Percentiles rank a stretch among this genome's conserved stretches.
Evolutionary conservation across 2,797 vertebrate species (phyloP).

Genomic region (Lacerta viridis): DNA sequence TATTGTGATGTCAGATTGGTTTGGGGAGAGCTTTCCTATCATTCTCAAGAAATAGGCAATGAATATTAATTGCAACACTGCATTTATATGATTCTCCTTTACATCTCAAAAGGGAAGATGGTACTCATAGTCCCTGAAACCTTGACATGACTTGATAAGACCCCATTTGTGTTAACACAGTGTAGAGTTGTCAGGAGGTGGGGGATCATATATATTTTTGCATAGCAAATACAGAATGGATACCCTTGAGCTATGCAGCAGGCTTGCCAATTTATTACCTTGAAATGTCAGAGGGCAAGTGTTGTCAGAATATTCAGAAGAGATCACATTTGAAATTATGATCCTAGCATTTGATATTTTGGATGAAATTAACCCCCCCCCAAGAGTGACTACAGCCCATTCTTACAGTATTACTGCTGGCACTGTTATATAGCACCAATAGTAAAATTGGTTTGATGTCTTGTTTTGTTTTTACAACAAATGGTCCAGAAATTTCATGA

Average conservation of each 20-base stretch:
- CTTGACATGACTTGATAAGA: conserved; percentile 57
- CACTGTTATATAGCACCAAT: not conserved
- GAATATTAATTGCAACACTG: conserved; percentile 50
- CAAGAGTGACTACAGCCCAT: conserved; percentile 41
- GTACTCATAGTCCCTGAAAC: conserved; percentile 52
- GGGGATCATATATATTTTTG: conserved; percentile 34
- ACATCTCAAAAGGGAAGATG: conserved; percentile 50
- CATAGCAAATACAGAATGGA: conserved; percentile 63
- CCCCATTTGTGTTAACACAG: conserved; percentile 51
- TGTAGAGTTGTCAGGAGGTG: conserved; percentile 60
- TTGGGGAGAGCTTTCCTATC: not conserved
- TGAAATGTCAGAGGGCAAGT: conserved; percentile 68
- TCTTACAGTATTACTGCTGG: not conserved
- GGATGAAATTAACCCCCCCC: conserved; percentile 54
- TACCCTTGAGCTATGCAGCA: conserved; percentile 59
- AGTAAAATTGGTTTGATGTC: too few relatives aligned
- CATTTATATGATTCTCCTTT: conserved; percentile 51
- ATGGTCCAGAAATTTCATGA: too few relatives aligned
- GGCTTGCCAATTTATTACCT: conserved; percentile 65
- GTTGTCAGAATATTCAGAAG: conserved; percentile 62
- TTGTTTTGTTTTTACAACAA: too few relatives aligned
- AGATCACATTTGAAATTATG: conserved; percentile 61
- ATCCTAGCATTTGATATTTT: conserved; percentile 58
- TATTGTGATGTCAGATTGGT: conserved; percentile 40
- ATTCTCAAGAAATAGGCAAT: conserved; percentile 48